phyloP scores from a whole-genome alignment of 2,888 invertebrate species.

The Gonocerus acuteangulatus region DNA sequence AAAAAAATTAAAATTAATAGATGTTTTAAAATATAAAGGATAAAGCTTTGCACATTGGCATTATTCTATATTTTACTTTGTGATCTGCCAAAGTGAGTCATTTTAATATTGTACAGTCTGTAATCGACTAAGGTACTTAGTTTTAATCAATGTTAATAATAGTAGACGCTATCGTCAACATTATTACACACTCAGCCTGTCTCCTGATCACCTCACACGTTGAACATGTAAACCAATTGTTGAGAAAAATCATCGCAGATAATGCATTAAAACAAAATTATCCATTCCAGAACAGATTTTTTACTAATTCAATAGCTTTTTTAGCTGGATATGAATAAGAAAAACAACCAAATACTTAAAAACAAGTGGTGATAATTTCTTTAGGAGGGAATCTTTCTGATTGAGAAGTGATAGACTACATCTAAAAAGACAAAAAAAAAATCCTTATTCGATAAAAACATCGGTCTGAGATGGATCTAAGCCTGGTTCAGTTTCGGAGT shows the following conservation, averaged over 20 bases:
- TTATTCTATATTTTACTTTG: too few species aligned
- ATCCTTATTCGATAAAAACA: background rate
- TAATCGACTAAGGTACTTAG: background rate
- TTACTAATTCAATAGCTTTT: background rate
- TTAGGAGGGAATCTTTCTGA: background rate
- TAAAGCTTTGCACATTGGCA: too few species aligned
- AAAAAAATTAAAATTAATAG: too few species aligned
- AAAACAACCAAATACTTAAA: background rate
- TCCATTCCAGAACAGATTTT: background rate
- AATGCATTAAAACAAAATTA: background rate
- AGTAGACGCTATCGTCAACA: slow-evolving; percentile 12
- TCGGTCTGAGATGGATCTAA: background rate
- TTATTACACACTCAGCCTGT: slow-evolving; percentile 13
- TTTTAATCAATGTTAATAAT: background rate
- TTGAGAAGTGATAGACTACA: slow-evolving; percentile 1
- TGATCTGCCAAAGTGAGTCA: too few species aligned
- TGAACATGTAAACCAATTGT: too few species aligned
- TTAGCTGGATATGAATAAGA: background rate
- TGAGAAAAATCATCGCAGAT: background rate
- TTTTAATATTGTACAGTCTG: too few species aligned
- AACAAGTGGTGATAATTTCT: slow-evolving; percentile 2
- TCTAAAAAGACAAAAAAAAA: background rate
- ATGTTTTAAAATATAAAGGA: too few species aligned
- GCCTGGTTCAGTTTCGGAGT: too few species aligned
- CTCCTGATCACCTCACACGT: slow-evolving; percentile 18